These are phyloP conservation scores for Trialeurodes vaporariorum DNA, from an alignment of 1,140 invertebrate species.

Conservation along the genomic window DNA sequence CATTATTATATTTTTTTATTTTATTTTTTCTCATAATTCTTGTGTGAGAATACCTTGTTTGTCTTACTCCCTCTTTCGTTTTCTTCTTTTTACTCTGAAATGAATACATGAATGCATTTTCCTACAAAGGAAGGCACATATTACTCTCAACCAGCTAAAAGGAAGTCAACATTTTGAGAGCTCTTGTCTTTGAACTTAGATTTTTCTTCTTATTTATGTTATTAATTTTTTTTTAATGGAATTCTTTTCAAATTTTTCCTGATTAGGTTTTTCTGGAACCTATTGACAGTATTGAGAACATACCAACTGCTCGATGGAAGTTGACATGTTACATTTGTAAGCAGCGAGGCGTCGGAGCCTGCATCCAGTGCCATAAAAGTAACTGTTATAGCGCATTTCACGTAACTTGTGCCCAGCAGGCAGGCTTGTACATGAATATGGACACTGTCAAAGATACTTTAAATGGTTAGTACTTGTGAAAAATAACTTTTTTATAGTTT, in stretches of 20 bases:
- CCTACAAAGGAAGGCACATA: too few relatives aligned
- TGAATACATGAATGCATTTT: too few relatives aligned
- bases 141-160: too few relatives aligned
- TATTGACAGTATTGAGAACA: conserved; percentile 90
- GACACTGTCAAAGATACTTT: conserved; percentile 63
- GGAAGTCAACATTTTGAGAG: conserved; percentile 3
- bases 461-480: conserved; percentile 15
- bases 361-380: conserved; percentile 94
- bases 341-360: conserved; percentile 83
- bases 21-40: too few relatives aligned
- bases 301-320: conserved; percentile 89
- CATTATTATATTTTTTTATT: too few relatives aligned
- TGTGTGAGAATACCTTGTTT: too few relatives aligned
- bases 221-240: background rate
- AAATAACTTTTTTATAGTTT: background rate
- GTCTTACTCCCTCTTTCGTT: too few relatives aligned
- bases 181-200: background rate
- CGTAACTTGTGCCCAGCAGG: conserved; percentile 96
- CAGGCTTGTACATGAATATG: conserved; percentile 91
- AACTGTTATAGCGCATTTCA: conserved; percentile 97
- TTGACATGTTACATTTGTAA: conserved; percentile 95
- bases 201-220: background rate
- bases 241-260: conserved; percentile 17
- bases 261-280: conserved; percentile 85
- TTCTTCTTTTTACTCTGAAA: too few relatives aligned